Evolutionary conservation across 2,888 invertebrate species (phyloP), one percentile per base, ranked within the genome.

Genomic region (Leptarthrus brevirostris): DNA sequence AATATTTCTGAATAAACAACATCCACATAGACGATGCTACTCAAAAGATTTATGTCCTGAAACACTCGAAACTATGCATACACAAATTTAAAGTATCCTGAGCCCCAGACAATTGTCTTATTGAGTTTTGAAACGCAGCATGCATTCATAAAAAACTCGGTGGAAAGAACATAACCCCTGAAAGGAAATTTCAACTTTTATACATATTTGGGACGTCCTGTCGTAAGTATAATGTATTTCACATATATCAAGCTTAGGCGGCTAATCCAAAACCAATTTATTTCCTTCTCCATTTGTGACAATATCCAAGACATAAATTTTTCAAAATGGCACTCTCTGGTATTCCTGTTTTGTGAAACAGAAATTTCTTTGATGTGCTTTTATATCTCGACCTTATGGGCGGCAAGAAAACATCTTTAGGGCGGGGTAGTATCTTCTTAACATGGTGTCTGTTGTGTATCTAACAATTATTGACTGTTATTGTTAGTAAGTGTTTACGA

Each of bases 241-340:
- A 75, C 74, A 75, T 75, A 75, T 75, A 75, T 75, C 75, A 75
- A 24, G 75, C 75, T 75, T 75, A 75, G 66, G 74, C 74, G 52
- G 72, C 75, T 75, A 75, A 75, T 75, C 75, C 75, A 75, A 75
- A 75, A 75, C 74, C 75, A 75, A 75, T 75, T 75, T 75, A 75
- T 75, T 74, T 74, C 74, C 56, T 75, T 74, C 74, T 75, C 72
- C 75, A 66, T 64, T 75, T 75, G 75, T 75, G 75, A 75, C 75
- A 75, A 75, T 75, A 75, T 75, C 75, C 54, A 14, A 56, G 54
- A 75, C 75, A 75, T 75, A 75, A 75, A 75, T 75, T 75, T 75
- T 75, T 74, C 75, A 75, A 75, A 75, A 75, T 75, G 74, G 58
- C 74, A 75, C 75, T 75, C 74, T 66, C 72, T 73, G 69, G 75